Base-by-base conservation (phyloP, 92 coral and sea anemone species). In the Bergia sp. region DNA sequence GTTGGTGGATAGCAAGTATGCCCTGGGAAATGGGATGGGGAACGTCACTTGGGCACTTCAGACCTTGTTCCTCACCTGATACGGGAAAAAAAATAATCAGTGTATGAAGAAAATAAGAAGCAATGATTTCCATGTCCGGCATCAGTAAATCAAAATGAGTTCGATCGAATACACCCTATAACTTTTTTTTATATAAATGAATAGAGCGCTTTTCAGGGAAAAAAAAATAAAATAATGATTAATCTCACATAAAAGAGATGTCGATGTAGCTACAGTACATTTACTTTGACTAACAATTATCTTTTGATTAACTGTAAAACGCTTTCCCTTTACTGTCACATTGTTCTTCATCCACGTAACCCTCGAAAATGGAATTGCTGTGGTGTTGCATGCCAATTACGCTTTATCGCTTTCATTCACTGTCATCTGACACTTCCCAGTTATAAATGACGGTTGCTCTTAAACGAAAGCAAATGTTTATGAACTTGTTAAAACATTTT, bases 11-110 rank as follows among this genome's bases (percentile, higher is more conserved):
- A 11, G 13, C 49, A 12, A 81, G 47, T 39, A 1, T 81, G 40
- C 85, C 47, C 73, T 58, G 74, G 85, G 85, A 61, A 23, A 36
- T 81, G 1, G 85, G 85, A 53, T 81, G 85, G 29, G 85, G 85
- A 11, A 81, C 20, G 13, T 58, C 44, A 81, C 85, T 37, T 40
- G 85, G 85, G 20, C 85, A 81, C 36, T 20, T 20, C 73, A 58
- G 20, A 40, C 61, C 55, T 57, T 61, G 2, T 81, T 81, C 38
- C 15, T 39, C 10, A 58, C 75, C 75, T 81, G 39, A 8, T 29
- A 29, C 29, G 29, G 61, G 18, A 20, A 15, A 36, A 72, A 36
- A 23, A 2, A 1, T 6, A 1, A 71, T 29, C 29, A 29, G 76
- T 6, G 13, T 71, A 6, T 5, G 10, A 47, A 2, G 13, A 12